Evolutionary conservation across 2,797 vertebrate genomes (phyloP).

Genomic region (Phalloptychus januarius): DNA sequence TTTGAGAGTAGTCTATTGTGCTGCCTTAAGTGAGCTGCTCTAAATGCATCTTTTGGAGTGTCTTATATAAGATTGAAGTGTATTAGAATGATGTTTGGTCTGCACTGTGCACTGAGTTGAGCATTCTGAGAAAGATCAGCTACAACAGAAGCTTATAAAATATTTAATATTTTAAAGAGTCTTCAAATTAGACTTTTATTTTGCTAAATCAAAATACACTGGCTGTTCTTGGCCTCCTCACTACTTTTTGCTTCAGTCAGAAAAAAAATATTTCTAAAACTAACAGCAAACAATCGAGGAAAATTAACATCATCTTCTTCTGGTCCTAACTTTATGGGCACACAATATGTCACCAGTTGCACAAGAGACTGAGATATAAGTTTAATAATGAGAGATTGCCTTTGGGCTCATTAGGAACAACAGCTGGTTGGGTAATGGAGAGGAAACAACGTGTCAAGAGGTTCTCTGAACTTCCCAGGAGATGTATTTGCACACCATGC

Average conservation of each 20-base stretch:
- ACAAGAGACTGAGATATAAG: constrained; percentile 65
- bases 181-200: not conserved
- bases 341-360: constrained; percentile 72
- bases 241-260: constrained; percentile 12
- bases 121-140: not conserved
- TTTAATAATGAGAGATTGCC: constrained; percentile 78
- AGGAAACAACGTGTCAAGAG: constrained; percentile 84
- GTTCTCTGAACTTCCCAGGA: constrained; percentile 79
- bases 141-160: not conserved
- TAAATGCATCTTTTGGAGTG: not conserved
- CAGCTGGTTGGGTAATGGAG: constrained; percentile 88
- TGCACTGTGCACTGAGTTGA: not conserved
- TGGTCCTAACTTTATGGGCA: constrained; percentile 51
- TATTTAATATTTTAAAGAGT: not conserved
- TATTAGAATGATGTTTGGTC: not conserved
- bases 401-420: constrained; percentile 85
- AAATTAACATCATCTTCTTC: constrained; percentile 48
- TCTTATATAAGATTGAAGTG: not conserved
- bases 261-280: constrained; percentile 20
- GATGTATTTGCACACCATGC: constrained; percentile 71
- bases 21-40: not conserved
- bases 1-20: not conserved
- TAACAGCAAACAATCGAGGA: constrained; percentile 21
- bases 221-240: constrained; percentile 8
- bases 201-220: constrained; percentile 1